Base-by-base conservation (phyloP, 2,888 invertebrate species). In the Ametastegia equiseti region DNA sequence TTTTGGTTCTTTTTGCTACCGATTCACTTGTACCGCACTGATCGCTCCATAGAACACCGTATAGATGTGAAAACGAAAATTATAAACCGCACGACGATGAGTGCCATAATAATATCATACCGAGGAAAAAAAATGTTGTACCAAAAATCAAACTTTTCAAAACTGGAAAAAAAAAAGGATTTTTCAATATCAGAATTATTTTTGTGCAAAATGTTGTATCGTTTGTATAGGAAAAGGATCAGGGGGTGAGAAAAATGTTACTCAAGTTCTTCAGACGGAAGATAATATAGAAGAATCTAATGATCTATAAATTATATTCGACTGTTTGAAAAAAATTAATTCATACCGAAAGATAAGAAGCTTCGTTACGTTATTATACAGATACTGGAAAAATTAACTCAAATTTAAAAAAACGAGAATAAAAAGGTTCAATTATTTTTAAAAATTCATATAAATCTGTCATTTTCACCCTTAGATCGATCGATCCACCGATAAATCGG, bases 1-100 rank as follows among this genome's bases (percentile, higher is more conserved):
- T 63, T 27, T 63, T 33, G 3, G n/a, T 33, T 15, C 63, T n/a
- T 63, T 5, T n/a, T 33, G 5, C 33, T 33, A 7, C 63, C 63
- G 63, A 63, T 63, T 63, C 63, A 63, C 63, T 63, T 63, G 4
- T 63, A 63, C 63, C 63, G 63, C 63, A 54, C 54, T 54, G 54
- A 54, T 54, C 23, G 54, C 23, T 54, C 19, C 23, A 54, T 23
- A 19, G 54, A 54, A 54, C 54, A 54, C 54, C 54, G n/a, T n/a
- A n/a, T n/a, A n/a, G n/a, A n/a, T n/a, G n/a, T n/a, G n/a, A 54
- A 2, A 54, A 54, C 54, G 23, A 54, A 54, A 23, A 54, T 54
- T 19, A 11, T n/a, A n/a, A 54, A 54, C 19, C 5, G 23, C 9
- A 54, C 23, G 1, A 54, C 2, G 2, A 54, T 19, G 23, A 50